Evolutionary conservation across 1,140 invertebrate genomes (phyloP).

Genomic region (Elymnias hypermnestra): DNA sequence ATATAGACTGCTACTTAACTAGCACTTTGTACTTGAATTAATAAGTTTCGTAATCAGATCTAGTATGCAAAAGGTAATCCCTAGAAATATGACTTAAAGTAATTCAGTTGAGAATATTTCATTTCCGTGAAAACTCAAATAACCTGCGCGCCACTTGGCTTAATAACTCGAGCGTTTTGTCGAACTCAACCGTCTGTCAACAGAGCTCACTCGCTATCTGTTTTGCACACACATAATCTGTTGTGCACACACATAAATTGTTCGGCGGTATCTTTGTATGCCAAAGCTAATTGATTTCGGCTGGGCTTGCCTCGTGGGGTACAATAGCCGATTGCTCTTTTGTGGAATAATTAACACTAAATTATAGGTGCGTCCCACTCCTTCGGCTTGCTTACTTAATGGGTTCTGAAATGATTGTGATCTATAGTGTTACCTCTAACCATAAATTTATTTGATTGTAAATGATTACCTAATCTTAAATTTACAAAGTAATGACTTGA

Average conservation of each 20-base stretch:
- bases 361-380: constrained; percentile 3
- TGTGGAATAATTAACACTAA: constrained; percentile 46
- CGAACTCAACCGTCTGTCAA: constrained; percentile 9
- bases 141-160: too few species aligned
- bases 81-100: too few species aligned
- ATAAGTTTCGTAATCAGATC: too few species aligned
- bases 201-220: constrained; percentile 23
- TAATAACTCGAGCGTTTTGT: constrained; percentile 9
- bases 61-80: too few species aligned
- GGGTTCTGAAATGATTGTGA: not conserved
- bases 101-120: too few species aligned
- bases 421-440: not conserved
- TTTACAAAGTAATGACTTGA: too few species aligned
- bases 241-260: constrained; percentile 42
- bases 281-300: constrained; percentile 55
- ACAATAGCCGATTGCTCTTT: constrained; percentile 22
- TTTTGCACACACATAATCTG: constrained; percentile 43
- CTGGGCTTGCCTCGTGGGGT: constrained; percentile 25
- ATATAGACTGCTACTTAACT: too few species aligned
- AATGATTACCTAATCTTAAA: too few species aligned
- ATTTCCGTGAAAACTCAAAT: too few species aligned
- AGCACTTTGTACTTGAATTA: too few species aligned
- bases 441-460: not conserved
- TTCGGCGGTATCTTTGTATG: constrained; percentile 38
- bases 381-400: constrained; percentile 2